phyloP scores from a whole-genome alignment of 1,140 invertebrate species.

The Stegodyphus dumicola region DNA sequence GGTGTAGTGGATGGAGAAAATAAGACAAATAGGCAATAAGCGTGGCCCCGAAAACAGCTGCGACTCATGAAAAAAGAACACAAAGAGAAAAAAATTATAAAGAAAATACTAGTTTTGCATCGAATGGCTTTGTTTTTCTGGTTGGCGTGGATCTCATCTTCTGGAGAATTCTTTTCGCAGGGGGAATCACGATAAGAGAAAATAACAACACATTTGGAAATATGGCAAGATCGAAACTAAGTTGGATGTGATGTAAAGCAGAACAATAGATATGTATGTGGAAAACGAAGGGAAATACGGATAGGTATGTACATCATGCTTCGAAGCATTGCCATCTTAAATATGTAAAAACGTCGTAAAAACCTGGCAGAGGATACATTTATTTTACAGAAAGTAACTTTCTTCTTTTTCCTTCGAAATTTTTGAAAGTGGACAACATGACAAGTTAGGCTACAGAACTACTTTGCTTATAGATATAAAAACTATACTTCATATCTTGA shows the following conservation, averaged over 20 bases:
- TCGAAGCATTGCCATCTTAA: too few species aligned
- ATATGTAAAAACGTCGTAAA: too few species aligned
- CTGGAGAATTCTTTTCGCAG: constrained; percentile 24
- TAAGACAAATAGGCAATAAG: constrained; percentile 55
- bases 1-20: constrained; percentile 31
- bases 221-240: constrained; percentile 15
- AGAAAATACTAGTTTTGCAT: constrained; percentile 31
- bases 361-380: too few species aligned
- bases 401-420: too few species aligned
- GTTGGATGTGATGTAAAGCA: constrained; percentile 2
- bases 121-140: constrained; percentile 25
- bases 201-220: constrained; percentile 4
- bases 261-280: constrained; percentile 36
- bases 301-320: background rate
- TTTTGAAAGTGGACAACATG: too few species aligned
- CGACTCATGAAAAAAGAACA: constrained; percentile 7
- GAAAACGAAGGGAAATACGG: background rate
- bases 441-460: too few species aligned
- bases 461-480: too few species aligned
- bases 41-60: constrained; percentile 28
- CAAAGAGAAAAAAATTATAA: constrained; percentile 42
- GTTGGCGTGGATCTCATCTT: constrained; percentile 10
- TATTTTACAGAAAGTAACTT: too few species aligned
- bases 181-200: constrained; percentile 1
- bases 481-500: too few species aligned